Evolutionary conservation across 2,113 vertebrate genomes (phyloP).

Genomic region (Notarius quadriscutis): DNA sequence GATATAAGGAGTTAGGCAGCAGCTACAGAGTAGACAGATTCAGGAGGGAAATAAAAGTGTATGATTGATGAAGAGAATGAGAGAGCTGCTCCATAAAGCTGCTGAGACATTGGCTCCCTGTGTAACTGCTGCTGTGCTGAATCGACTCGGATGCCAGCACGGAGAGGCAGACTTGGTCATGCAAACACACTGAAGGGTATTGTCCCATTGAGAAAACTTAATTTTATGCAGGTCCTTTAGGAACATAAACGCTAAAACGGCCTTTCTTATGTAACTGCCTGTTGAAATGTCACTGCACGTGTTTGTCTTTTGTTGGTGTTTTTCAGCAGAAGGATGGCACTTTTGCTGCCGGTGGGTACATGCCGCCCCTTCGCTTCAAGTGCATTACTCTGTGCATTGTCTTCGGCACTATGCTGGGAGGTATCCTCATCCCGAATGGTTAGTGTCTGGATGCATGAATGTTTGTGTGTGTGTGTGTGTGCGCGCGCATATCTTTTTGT

Average conservation of each 20-base stretch:
- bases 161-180: conserved; percentile 4
- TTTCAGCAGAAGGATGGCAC: conserved; percentile 94
- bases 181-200: conserved; percentile 11
- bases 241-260: conserved; percentile 16
- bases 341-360: conserved; percentile 93
- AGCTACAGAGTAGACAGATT: conserved; percentile 38
- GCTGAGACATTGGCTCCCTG: conserved; percentile 37
- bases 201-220: conserved; percentile 35
- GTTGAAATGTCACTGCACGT: background rate
- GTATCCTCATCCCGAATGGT: conserved; percentile 97
- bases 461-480: background rate
- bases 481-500: background rate
- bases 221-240: conserved; percentile 38
- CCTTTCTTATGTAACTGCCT: conserved; percentile 16
- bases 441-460: conserved; percentile 53
- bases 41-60: conserved; percentile 39
- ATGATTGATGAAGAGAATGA: conserved; percentile 41
- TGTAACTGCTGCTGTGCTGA: conserved; percentile 38
- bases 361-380: conserved; percentile 97
- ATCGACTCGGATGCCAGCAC: conserved; percentile 37
- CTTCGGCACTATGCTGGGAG: conserved; percentile 95
- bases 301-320: conserved; percentile 16
- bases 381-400: conserved; percentile 89
- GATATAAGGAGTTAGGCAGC: conserved; percentile 32
- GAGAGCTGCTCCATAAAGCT: conserved; percentile 49